Base-by-base conservation (phyloP, 2,888 invertebrate genomes). In the Geotrupes spiniger region DNA sequence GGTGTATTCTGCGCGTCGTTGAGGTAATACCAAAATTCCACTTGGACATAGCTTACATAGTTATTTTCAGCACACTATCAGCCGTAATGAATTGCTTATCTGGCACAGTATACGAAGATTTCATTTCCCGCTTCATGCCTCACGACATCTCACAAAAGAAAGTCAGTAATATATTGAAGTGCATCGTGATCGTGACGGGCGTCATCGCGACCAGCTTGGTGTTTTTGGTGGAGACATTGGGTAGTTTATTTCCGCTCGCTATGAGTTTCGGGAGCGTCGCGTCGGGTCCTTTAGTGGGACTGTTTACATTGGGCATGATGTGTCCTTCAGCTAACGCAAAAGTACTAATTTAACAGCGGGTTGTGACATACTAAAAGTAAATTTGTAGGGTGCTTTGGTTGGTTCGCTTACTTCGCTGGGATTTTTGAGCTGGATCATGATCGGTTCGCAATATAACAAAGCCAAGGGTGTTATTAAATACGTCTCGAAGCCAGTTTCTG, bases 1-100 rank as follows among this genome's bases (percentile, higher is more conserved):
- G 82, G 86, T 9, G 77, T 87, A 31, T 84, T 87, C 58, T 83
- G 84, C 60, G 85, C 87, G 0, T 84, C 85, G 0, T 75, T 87
- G 6, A 81, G 78, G 78, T 78, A 61, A 42, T 17, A 15, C 8
- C 4, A 28, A 36, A 10, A 31, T n/a, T n/a, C n/a, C n/a, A n/a
- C n/a, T n/a, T n/a, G n/a, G n/a, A n/a, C n/a, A n/a, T n/a, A n/a
- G n/a, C n/a, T n/a, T n/a, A n/a, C n/a, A n/a, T n/a, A n/a, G n/a
- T n/a, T n/a, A n/a, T 11, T 42, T 51, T 36, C n/a, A 52, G 52
- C 14, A 52, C 52, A 4, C 25, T 52, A 36, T 52, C 52, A 8
- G 45, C 52, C 9, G 26, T 38, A 12, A 46, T 83, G 25, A 82
- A 82, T 59, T 79, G 81, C 0, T 69, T 80, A 51, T 73, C 81